Evolutionary conservation across 2,113 vertebrate genomes (phyloP).

Genomic region (Ochotona curzoniae): DNA sequence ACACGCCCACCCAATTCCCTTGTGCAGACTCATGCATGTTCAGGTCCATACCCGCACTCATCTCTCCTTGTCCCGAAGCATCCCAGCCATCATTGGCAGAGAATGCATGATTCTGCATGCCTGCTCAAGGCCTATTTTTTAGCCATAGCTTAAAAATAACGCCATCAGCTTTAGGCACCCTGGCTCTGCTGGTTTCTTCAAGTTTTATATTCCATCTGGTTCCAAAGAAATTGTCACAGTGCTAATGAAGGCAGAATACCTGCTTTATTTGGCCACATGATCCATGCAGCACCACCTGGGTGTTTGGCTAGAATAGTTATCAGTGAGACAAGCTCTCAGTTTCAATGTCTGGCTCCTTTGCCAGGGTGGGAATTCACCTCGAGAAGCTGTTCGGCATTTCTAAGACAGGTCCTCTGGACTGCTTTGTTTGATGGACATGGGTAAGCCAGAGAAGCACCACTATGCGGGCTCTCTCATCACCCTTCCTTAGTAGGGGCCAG

Average conservation of each 20-base stretch:
- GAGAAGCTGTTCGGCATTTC: neutral
- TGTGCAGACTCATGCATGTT: neutral
- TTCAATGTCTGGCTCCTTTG: neutral
- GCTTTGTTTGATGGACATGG: neutral
- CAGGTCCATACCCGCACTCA: neutral
- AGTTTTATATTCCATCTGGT: neutral
- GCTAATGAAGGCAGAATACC: constrained; percentile 58
- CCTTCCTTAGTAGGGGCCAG: neutral
- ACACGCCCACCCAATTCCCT: no score
- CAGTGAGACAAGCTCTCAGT: no score
- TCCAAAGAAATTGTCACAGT: neutral
- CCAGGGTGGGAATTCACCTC: neutral
- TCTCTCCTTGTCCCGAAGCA: neutral
- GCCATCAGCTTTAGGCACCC: neutral
- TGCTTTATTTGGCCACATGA: neutral
- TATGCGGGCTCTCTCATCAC: neutral
- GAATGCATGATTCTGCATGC: no score
- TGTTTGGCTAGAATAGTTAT: neutral
- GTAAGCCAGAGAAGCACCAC: no score
- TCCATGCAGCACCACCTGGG: neutral
- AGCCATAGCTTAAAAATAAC: neutral
- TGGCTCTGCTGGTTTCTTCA: constrained; percentile 13
- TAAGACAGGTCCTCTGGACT: neutral
- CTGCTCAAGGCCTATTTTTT: fast-evolving
- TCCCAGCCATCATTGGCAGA: neutral